Evolutionary conservation across 2,888 invertebrate genomes (phyloP).

Genomic region (Agrotis puta): DNA sequence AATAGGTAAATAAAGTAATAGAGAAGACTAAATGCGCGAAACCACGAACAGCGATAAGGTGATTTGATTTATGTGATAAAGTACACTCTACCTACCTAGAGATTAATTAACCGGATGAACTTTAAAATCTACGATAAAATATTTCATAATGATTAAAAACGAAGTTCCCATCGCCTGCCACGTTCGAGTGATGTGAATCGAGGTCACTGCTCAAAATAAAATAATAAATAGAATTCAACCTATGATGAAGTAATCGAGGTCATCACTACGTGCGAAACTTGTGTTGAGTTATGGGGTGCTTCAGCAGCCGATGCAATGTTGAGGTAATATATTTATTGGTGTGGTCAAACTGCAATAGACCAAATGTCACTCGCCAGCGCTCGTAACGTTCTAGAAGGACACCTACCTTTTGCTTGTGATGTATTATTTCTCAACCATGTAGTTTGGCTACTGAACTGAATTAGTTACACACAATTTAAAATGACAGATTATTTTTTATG

Average conservation of each 20-base stretch:
- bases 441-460: not conserved
- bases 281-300: constrained; percentile 15
- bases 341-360: not conserved
- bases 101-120: not conserved
- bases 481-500: not conserved
- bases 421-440: constrained; percentile 3
- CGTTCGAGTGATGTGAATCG: not conserved
- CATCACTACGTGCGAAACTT: not conserved
- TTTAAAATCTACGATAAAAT: not conserved
- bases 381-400: not conserved
- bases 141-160: not conserved
- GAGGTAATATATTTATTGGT: constrained; percentile 18
- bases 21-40: not conserved
- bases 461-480: not conserved
- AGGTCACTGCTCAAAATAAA: constrained; percentile 9
- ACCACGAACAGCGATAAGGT: not conserved
- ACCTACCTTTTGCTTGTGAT: not conserved
- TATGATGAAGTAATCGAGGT: constrained; percentile 23
- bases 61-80: not conserved
- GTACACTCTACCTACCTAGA: not conserved
- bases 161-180: not conserved
- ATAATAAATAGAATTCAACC: constrained; percentile 11
- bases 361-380: not conserved
- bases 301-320: not conserved
- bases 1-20: no score